These are phyloP conservation scores for Wasmannia auropunctata DNA, from an alignment of 1,140 invertebrate species.

Conservation along the genomic window DNA sequence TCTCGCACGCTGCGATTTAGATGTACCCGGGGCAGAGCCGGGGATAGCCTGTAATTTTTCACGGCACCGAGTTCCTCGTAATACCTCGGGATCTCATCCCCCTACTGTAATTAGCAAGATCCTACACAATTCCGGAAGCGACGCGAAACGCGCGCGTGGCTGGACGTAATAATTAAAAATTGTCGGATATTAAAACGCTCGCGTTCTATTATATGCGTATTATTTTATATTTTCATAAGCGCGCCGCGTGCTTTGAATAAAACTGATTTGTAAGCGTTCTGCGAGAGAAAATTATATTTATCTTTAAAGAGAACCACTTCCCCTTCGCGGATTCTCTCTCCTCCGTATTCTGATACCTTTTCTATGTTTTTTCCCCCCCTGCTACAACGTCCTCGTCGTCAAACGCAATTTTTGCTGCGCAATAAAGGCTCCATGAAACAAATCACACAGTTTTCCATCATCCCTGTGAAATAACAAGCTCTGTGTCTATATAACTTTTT, in stretches of 20 bases:
- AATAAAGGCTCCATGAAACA: conserved; percentile 5
- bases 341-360: background rate
- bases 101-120: conserved; percentile 24
- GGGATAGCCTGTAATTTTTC: conserved; percentile 12
- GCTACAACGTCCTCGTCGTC: background rate
- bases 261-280: conserved; percentile 14
- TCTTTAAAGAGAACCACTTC: background rate
- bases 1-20: conserved; percentile 20
- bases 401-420: background rate
- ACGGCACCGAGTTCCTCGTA: background rate
- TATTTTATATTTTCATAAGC: conserved; percentile 28
- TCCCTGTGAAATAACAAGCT: background rate
- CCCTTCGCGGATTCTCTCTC: background rate
- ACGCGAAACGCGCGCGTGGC: conserved; percentile 20
- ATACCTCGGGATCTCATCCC: conserved; percentile 23
- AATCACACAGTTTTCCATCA: conserved; percentile 8
- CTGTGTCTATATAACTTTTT: background rate
- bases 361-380: background rate
- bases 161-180: conserved; percentile 48
- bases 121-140: background rate
- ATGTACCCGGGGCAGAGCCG: background rate
- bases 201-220: conserved; percentile 7
- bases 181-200: conserved; percentile 44
- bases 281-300: conserved; percentile 10
- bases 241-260: conserved; percentile 3